These are phyloP conservation scores for Conus canariensis DNA, from an alignment of 2,888 invertebrate genomes.

Conservation along the genomic window DNA sequence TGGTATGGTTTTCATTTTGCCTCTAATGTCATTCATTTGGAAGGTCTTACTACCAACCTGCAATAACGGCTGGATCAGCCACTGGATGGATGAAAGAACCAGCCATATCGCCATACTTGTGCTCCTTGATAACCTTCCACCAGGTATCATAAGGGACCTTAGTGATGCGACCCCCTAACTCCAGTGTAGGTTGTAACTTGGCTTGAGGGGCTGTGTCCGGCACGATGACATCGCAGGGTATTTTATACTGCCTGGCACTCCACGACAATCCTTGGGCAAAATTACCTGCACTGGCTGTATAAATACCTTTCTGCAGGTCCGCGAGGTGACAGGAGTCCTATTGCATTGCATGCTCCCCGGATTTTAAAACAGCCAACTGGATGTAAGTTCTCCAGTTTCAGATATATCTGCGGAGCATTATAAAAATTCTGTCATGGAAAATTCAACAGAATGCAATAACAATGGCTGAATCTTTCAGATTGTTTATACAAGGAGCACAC, in stretches of 20 bases:
- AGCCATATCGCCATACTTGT: conserved; percentile 59
- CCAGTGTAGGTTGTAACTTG: conserved; percentile 61
- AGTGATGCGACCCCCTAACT: conserved; percentile 61
- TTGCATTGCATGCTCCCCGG: conserved; percentile 72
- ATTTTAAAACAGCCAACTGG: conserved; percentile 75
- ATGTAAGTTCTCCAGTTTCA: conserved; percentile 76
- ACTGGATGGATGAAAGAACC: conserved; percentile 74
- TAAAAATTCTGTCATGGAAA: neutral
- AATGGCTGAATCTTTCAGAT: neutral
- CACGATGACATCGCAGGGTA: conserved; percentile 68
- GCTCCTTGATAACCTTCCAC: conserved; percentile 69
- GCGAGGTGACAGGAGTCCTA: conserved; percentile 57
- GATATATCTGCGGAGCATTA: conserved; percentile 64
- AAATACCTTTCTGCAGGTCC: conserved; percentile 64
- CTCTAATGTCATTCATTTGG: too few species aligned
- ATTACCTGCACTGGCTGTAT: conserved; percentile 75
- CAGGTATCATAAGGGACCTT: conserved; percentile 70
- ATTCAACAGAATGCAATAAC: neutral
- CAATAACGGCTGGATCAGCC: conserved; percentile 55
- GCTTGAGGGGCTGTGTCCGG: conserved; percentile 69
- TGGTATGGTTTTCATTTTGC: too few species aligned
- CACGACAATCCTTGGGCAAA: conserved; percentile 73
- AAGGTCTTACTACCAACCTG: neutral
- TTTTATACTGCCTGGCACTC: conserved; percentile 57
- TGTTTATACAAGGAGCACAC: too few species aligned